Evolutionary conservation across 2,888 invertebrate species (phyloP).

Genomic region (Standfussiana lucernea): DNA sequence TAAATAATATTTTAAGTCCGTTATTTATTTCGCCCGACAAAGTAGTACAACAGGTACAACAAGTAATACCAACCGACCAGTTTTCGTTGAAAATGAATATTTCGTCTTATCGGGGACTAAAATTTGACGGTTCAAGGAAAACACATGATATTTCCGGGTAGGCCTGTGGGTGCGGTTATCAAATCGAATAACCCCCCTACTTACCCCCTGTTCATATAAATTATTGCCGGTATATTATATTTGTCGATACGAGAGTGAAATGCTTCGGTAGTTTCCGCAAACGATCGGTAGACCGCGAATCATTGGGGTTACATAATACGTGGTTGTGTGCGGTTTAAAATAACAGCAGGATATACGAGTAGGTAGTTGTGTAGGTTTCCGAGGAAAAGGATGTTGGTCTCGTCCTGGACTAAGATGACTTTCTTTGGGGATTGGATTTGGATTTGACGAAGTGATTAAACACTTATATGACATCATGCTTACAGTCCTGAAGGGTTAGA

Average conservation of each 20-base stretch:
- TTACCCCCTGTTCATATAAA: constrained; percentile 47
- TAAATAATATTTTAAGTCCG: not conserved
- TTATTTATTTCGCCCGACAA: not conserved
- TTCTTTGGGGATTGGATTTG: not conserved
- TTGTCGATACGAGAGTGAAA: constrained; percentile 38
- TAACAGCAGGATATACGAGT: not conserved
- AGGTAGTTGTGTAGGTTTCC: not conserved
- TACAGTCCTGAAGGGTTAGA: not conserved
- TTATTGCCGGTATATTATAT: constrained; percentile 50
- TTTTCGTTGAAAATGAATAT: constrained; percentile 43
- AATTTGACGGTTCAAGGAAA: constrained; percentile 49
- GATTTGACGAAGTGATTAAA: not conserved
- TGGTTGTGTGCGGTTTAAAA: constrained; percentile 23
- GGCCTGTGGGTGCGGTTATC: constrained; percentile 43
- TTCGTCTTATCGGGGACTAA: constrained; percentile 40
- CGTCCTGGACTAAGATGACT: not conserved
- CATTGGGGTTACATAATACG: constrained; percentile 3
- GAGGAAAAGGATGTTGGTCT: not conserved
- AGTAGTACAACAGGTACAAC: no score
- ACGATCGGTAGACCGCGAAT: not conserved
- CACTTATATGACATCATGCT: not conserved
- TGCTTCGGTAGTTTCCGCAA: constrained; percentile 33
- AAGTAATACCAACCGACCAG: constrained; percentile 10
- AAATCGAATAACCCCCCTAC: constrained; percentile 37
- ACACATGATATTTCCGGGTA: constrained; percentile 49